Base-by-base conservation (phyloP, 2,113 vertebrate genomes). In the Montifringilla adamsi region DNA sequence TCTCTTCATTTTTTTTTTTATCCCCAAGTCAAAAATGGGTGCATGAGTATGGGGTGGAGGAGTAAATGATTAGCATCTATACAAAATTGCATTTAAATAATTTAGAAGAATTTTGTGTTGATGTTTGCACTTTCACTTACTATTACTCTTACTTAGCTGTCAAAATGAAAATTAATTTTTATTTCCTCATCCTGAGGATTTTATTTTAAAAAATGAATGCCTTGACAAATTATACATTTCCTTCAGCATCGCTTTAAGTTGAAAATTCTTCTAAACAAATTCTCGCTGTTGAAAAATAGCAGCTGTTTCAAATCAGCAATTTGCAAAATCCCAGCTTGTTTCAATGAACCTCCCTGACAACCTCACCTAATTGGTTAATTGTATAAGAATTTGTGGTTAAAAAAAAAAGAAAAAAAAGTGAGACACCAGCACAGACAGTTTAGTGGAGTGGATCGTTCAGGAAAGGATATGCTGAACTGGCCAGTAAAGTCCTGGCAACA, bases 231-330 rank as follows among this genome's bases (percentile, higher is more conserved):
- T 93, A 77, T 47, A 62, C 37, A 24, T 86, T 93, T 94, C 39
- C 73, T 78, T 35, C 43, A 91, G 30, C 47, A 47, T 50, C 73
- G n/a, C 43, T 93, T 90, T 81, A 52, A 30, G 18, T 8, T 67
- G 56, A 81, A 89, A 94, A 84, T 24, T 30, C 39, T 77, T 55
- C 59, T 81, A 80, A 93, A 90, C 53, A 86, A 88, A 80, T 59
- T 59, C 33, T 87, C 55, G 26, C 41, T 16, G 67, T 90, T 70
- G 72, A 92, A 86, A 92, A 96, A 77, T 46, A 92, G 27, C 79
- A 95, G 82, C 76, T 84, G 39, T 86, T 94, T 90, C 60, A 83
- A 93, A 92, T 81, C 28, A 77, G n/a, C 21, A 47, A 74, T 93
- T 93, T 91, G 16, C 46, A 50, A 78, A 59, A 37, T 44, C 72